phyloP scores from a whole-genome alignment of 2,113 vertebrate genomes.

The Ophiodon elongatus region DNA sequence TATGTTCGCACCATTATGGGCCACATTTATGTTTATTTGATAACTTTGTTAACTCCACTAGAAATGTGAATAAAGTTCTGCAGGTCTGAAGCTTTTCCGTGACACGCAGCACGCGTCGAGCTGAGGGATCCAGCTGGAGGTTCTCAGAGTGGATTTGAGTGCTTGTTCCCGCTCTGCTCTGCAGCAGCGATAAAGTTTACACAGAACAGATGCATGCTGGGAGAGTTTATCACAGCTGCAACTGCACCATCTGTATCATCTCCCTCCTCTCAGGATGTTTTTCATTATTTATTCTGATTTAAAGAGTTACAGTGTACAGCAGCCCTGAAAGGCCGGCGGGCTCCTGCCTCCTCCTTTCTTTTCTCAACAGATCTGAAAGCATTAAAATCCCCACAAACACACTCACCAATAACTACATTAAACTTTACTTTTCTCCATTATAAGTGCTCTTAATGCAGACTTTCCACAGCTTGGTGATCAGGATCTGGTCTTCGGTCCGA shows the following conservation, averaged over 20 bases:
- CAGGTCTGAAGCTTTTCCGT: not conserved
- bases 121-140: too few relatives aligned
- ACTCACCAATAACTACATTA: too few relatives aligned
- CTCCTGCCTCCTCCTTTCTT: not conserved
- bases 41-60: not conserved
- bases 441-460: not conserved
- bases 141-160: constrained; percentile 8
- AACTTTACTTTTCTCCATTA: not conserved
- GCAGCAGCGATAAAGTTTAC: constrained; percentile 49
- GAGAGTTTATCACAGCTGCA: constrained; percentile 63
- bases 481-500: too few relatives aligned
- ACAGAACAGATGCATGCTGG: constrained; percentile 67
- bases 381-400: not conserved
- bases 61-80: too few relatives aligned
- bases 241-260: constrained; percentile 58
- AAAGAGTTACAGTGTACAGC: constrained; percentile 14
- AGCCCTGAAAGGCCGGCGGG: constrained; percentile 1
- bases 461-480: not conserved
- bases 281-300: constrained; percentile 58
- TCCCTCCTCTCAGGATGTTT: constrained; percentile 42
- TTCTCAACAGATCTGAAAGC: not conserved
- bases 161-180: constrained; percentile 39
- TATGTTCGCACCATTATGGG: not conserved
- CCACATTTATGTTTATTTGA: not conserved
- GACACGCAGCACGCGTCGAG: too few relatives aligned